phyloP scores from a whole-genome alignment of 2,888 invertebrate genomes.

The Liopterus haemorrhoidalis region DNA sequence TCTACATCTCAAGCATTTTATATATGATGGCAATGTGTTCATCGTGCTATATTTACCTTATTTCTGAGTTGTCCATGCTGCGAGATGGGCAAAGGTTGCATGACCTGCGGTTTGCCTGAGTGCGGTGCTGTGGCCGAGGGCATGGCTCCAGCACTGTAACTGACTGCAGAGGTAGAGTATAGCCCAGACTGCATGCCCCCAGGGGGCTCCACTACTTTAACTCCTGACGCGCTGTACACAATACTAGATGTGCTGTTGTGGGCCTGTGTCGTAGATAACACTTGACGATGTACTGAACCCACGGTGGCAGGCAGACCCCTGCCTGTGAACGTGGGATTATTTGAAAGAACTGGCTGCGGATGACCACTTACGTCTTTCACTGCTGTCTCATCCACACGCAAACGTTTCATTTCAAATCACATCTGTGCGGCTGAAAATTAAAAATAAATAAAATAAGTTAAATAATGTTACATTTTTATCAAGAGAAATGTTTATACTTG shows the following conservation, averaged over 20 bases:
- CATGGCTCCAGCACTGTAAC: conserved; percentile 38
- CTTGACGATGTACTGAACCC: conserved; percentile 37
- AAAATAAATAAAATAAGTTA: too few relatives aligned
- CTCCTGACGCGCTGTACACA: too few relatives aligned
- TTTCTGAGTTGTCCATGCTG: conserved; percentile 37
- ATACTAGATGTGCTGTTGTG: conserved; percentile 21
- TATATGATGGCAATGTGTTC: background rate
- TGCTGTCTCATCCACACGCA: conserved; percentile 48
- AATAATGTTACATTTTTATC: too few relatives aligned
- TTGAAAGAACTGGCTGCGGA: conserved; percentile 26
- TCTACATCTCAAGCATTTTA: too few relatives aligned
- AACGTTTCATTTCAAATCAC: conserved; percentile 63
- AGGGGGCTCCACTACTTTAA: conserved; percentile 25
- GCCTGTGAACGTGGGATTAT: conserved; percentile 17
- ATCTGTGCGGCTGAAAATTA: conserved; percentile 52
- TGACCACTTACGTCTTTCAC: conserved; percentile 45
- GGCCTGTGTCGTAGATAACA: conserved; percentile 34
- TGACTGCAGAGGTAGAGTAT: conserved; percentile 42
- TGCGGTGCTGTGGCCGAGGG: conserved; percentile 43
- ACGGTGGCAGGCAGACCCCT: conserved; percentile 14
- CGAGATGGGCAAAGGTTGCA: conserved; percentile 41
- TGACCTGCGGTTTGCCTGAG: conserved; percentile 40
- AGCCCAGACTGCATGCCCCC: conserved; percentile 44
- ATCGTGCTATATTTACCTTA: conserved; percentile 27
- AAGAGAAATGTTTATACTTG: too few relatives aligned